Conservation (phyloP, 2,888 invertebrate species). For the Endotricha flammealis region DNA sequence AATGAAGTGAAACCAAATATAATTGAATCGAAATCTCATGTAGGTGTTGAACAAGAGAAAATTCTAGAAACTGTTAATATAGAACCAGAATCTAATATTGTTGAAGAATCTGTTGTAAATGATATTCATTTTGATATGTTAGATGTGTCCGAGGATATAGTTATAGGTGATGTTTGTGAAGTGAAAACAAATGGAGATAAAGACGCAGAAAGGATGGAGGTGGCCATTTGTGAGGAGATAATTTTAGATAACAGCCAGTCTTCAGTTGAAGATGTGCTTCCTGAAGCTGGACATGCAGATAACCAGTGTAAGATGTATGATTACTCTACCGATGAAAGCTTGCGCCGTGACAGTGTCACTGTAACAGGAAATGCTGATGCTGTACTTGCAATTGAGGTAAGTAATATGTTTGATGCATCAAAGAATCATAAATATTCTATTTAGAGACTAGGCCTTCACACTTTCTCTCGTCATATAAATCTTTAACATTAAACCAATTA, state of each 20-base stretch:
- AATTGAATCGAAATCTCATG: too few species aligned
- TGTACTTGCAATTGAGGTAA: constrained; percentile 67
- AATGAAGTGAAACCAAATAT: too few species aligned
- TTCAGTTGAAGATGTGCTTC: constrained; percentile 34
- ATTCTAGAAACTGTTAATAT: too few species aligned
- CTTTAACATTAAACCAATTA: too few species aligned
- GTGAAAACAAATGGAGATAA: constrained; percentile 44
- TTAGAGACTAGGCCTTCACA: too few species aligned
- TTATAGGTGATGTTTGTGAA: constrained; percentile 57
- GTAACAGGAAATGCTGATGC: constrained; percentile 64
- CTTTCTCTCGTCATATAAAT: too few species aligned
- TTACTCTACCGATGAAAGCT: constrained; percentile 57
- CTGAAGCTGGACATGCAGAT: constrained; percentile 28
- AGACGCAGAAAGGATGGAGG: constrained; percentile 29
- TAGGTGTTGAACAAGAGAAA: too few species aligned
- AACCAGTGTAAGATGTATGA: constrained; percentile 60
- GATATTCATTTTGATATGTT: constrained; percentile 67
- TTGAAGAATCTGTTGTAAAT: constrained; percentile 34
- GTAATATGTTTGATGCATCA: constrained; percentile 19
- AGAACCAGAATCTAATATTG: constrained; percentile 9
- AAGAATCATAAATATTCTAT: constrained; percentile 3
- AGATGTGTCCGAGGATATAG: constrained; percentile 69
- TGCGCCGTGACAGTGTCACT: constrained; percentile 49
- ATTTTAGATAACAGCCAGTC: constrained; percentile 66
- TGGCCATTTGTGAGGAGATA: constrained; percentile 48